phyloP scores from a whole-genome alignment of 2,113 vertebrate species.

The Actinemys pallida region DNA sequence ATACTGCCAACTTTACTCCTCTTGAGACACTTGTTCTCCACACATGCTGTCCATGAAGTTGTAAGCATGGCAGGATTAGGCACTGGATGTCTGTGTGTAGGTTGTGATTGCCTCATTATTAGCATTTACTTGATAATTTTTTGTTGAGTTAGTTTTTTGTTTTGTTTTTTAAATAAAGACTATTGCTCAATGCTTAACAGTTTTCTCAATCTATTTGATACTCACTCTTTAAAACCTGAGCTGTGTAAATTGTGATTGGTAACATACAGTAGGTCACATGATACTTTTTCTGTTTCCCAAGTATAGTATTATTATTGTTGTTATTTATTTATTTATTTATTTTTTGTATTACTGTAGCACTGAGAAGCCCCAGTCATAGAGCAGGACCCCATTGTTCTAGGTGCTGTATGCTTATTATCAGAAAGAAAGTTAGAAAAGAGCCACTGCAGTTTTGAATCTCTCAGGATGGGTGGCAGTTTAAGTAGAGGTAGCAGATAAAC shows the following conservation, averaged over 20 bases:
- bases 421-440: not conserved
- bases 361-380: not conserved
- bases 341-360: not conserved
- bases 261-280: not conserved
- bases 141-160: rapidly evolving
- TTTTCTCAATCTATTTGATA: not conserved
- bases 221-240: not conserved
- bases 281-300: not conserved
- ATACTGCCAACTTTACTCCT: not conserved
- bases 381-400: too few relatives aligned
- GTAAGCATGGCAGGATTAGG: not conserved
- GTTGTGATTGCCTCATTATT: not conserved
- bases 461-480: not conserved
- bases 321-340: too few relatives aligned
- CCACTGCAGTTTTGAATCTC: not conserved
- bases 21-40: not conserved
- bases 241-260: not conserved
- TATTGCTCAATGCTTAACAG: not conserved
- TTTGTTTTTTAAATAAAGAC: not conserved
- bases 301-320: not conserved
- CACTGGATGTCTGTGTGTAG: not conserved
- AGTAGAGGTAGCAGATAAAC: rapidly evolving
- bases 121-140: not conserved
- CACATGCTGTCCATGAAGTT: not conserved
- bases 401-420: not conserved